Evolutionary conservation across 2,888 invertebrate genomes (phyloP), one percentile per base, ranked within the genome.

Genomic region (Brachypterus glaber): DNA sequence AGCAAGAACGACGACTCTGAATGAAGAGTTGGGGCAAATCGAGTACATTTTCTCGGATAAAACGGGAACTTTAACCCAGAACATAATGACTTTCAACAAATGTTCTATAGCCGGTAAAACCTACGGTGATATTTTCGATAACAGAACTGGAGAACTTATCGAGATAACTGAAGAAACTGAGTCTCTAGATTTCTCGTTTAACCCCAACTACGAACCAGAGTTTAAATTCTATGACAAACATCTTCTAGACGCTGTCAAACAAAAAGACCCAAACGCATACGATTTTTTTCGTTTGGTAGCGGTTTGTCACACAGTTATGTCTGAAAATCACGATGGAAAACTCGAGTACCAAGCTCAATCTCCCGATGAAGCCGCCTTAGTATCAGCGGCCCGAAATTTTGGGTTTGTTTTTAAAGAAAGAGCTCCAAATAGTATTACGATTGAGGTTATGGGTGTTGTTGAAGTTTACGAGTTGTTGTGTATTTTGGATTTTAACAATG

Each of bases 61-160:
- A 73, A 98, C 98, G 45, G 98, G 98, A 54, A 98, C 98, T 9
- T 73, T 98, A 40, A 98, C 98, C 17, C 95, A 96, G 74, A 98
- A 98, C 67, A 95, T 98, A 53, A 98, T 98, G 98, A 91, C 95
- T 39, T 98, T 98, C 68, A 97, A 97, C 69, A 97, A 97, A 70
- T 96, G 96, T 66, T 91, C 96, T 45, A 92, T 98, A 51, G 86
- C 82, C 49, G 95, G 91, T 4, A 77, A 80, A 50, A 77, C 83
- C 39, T 98, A 92, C 66, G 98, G 98, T 13, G 95, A 97, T 64
- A 72, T 89, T 39, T 72, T 88, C 40, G 92, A 95, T 67, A 79
- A 84, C 48, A 72, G 74, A 53, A 89, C 90, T 32, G 92, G 92
- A 26, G 90, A 92, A 67, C 72, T 85, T 37, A 70, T 91, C 46